phyloP scores from a whole-genome alignment of 1,140 invertebrate genomes.

The Maniola jurtina region DNA sequence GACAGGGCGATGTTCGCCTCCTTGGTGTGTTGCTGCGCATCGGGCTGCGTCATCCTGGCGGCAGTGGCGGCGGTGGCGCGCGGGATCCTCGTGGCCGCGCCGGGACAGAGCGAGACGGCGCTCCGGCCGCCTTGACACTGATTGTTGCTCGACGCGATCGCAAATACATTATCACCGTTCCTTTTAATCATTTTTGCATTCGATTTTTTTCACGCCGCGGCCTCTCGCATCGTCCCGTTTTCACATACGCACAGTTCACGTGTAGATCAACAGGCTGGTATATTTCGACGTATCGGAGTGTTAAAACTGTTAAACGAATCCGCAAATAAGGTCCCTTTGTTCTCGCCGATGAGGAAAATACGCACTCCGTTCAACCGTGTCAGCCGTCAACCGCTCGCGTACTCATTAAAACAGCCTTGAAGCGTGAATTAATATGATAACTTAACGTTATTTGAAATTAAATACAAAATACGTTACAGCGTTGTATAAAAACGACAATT shows the following conservation, averaged over 20 bases:
- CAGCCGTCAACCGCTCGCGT: conserved; percentile 40
- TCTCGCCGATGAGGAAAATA: conserved; percentile 67
- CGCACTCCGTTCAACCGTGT: conserved; percentile 44
- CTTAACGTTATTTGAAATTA: conserved; percentile 30
- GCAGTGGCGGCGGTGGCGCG: conserved; percentile 70
- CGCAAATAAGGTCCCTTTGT: conserved; percentile 66
- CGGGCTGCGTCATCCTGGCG: conserved; percentile 71
- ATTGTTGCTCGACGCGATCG: conserved; percentile 75
- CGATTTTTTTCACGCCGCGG: conserved; percentile 63
- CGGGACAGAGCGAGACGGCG: conserved; percentile 71
- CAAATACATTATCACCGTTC: conserved; percentile 77
- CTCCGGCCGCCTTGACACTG: conserved; percentile 71
- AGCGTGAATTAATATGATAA: conserved; percentile 37
- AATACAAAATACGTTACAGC: conserved; percentile 31
- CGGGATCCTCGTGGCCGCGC: conserved; percentile 65
- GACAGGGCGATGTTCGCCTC: conserved; percentile 67
- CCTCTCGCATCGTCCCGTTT: conserved; percentile 64
- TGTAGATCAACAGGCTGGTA: conserved; percentile 69
- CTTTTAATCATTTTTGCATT: conserved; percentile 78
- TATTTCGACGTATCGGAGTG: conserved; percentile 27
- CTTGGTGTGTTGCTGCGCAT: conserved; percentile 68
- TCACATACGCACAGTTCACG: conserved; percentile 61
- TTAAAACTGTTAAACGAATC: conserved; percentile 58
- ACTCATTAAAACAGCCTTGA: conserved; percentile 48
- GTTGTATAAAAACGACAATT: conserved; percentile 49